These are phyloP conservation scores for Drosophila multiciliata DNA, from an alignment of 2,888 invertebrate genomes.

Conservation along the genomic window DNA sequence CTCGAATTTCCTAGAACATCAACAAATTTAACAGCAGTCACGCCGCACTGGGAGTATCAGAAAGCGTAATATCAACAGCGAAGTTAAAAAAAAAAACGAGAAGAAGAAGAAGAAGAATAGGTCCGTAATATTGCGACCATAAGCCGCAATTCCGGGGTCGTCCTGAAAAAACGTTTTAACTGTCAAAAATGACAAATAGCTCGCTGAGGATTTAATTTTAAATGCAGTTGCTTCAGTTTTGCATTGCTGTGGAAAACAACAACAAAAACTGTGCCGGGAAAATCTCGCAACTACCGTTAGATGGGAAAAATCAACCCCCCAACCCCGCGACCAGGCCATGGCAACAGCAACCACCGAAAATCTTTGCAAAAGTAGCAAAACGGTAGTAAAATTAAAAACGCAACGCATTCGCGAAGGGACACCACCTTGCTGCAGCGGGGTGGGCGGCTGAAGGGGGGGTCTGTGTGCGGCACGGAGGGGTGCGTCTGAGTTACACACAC, in stretches of 20 bases:
- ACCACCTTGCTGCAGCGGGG: conserved; percentile 52
- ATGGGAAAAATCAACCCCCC: conserved; percentile 42
- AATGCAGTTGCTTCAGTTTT: conserved; percentile 64
- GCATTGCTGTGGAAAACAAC: conserved; percentile 72
- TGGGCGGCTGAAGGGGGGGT: background rate
- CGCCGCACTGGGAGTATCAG: conserved; percentile 60
- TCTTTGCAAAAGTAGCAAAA: conserved; percentile 47
- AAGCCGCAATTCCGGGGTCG: conserved; percentile 64
- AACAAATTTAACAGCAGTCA: conserved; percentile 52
- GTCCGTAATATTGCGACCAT: conserved; percentile 61
- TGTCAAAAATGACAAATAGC: conserved; percentile 80
- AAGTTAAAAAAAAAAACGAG: background rate
- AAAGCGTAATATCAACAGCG: conserved; percentile 32
- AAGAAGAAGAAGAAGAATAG: background rate
- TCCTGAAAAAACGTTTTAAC: conserved; percentile 63
- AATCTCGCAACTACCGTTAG: conserved; percentile 36
- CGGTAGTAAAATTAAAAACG: conserved; percentile 66
- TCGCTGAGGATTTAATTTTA: conserved; percentile 77
- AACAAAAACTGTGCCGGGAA: conserved; percentile 57
- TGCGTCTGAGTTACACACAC: conserved; percentile 27
- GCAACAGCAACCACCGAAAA: conserved; percentile 67
- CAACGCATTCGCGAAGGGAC: conserved; percentile 45
- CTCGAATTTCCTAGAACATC: conserved; percentile 55
- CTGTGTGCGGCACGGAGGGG: conserved; percentile 23
- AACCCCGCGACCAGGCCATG: conserved; percentile 20